Conservation (phyloP, 2,888 invertebrate genomes). For the Branchellion lobata region DNA sequence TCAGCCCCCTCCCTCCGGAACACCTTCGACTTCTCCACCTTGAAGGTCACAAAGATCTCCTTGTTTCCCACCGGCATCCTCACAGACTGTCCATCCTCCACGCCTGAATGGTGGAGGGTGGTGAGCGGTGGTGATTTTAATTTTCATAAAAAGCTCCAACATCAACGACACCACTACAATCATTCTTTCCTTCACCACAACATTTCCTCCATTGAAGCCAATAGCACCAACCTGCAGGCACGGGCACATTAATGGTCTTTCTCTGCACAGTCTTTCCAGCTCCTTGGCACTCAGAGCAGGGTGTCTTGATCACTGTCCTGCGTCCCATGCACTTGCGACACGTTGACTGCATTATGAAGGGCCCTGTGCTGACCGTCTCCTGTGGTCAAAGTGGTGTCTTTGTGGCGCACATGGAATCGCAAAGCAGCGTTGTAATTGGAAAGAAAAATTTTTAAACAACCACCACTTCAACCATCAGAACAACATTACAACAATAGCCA, state of each 20-base stretch:
- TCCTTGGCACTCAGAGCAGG: constrained; percentile 87
- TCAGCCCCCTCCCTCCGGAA: constrained; percentile 91
- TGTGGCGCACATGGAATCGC: too few species aligned
- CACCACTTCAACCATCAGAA: not conserved
- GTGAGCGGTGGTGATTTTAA: too few species aligned
- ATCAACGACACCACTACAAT: too few species aligned
- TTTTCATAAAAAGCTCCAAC: too few species aligned
- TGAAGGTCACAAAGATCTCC: constrained; percentile 90
- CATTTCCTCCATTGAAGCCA: constrained; percentile 32
- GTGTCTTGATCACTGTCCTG: constrained; percentile 81
- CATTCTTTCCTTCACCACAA: too few species aligned
- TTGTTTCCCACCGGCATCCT: constrained; percentile 84
- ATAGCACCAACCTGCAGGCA: constrained; percentile 72
- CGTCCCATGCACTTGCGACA: constrained; percentile 73
- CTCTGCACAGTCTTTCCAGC: constrained; percentile 87
- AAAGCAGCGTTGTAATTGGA: too few species aligned
- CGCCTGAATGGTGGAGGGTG: too few species aligned
- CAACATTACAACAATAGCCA: too few species aligned
- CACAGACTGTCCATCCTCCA: constrained; percentile 95
- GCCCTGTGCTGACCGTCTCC: constrained; percentile 70
- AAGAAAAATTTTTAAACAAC: not conserved
- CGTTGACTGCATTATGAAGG: constrained; percentile 93
- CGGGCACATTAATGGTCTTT: constrained; percentile 84
- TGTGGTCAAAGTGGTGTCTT: constrained; percentile 48
- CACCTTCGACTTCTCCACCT: constrained; percentile 74